Base-by-base conservation (phyloP, 2,797 vertebrate species). In the Loriculus beryllinus region DNA sequence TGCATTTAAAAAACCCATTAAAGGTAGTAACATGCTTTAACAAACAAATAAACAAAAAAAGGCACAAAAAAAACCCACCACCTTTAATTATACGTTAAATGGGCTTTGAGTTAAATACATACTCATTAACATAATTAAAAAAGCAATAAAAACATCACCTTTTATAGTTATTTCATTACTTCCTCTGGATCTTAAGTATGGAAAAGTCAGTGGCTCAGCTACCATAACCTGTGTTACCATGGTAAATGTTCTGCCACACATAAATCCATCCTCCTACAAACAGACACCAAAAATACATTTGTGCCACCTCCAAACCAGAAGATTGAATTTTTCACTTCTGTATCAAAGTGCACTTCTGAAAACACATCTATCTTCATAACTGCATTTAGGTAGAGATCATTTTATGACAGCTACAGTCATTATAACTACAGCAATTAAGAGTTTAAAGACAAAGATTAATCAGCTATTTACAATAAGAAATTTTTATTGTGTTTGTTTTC, bases 191-290 rank as follows among this genome's bases (percentile, higher is more conserved):
- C 31, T 75, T 56, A 77, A 69, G 47, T 11, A 65, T n/a, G 54
- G 76, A 67, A 81, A 63, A 75, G 33, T 43, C 79, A 62, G 6
- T 26, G 20, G 28, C 65, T 94, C 85, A 65, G 82, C 69, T 81
- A 29, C n/a, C 74, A 45, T 47, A 48, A 81, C 48, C 54, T 60
- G 15, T 2, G 74, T 90, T 96, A 83, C 87, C 92, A 96, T 74
- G 85, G 86, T 42, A 89, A 95, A 42, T 3, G 8, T 33, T 80
- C 88, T 84, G 78, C 77, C 45, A 28, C 19, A 76, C 43, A 86
- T 13, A 83, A 85, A 28, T 67, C 79, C 72, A 90, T 81, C 92
- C 93, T 88, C 86, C 92, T 79, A 67, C 85, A 83, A 94, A 92
- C 13, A 17, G 51, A n/a, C 51, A 79, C 92, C 82, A 91, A 91